Percentiles rank a stretch among this genome's conserved stretches.
These are phyloP conservation scores for Berghia stephanieae DNA, from an alignment of 1,140 invertebrate species.

Conservation along the genomic window DNA sequence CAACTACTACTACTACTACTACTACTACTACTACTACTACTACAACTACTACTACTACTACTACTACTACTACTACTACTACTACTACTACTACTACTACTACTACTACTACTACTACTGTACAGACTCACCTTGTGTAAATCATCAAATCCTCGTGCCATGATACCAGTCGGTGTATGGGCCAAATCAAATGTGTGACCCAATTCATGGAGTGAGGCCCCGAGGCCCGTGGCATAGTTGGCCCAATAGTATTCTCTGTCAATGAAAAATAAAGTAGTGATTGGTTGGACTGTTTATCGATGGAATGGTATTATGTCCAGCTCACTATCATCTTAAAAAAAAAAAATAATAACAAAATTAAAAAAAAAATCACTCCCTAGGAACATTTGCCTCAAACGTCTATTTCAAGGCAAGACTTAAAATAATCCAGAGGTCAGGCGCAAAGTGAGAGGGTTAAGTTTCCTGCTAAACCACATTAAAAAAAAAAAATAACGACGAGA, in stretches of 20 bases:
- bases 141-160: constrained; percentile 93
- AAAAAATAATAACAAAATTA: too few species aligned
- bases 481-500: too few species aligned
- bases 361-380: too few species aligned
- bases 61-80: constrained; percentile 27
- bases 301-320: neutral
- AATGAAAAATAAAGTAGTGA: too few species aligned
- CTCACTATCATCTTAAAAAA: neutral
- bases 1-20: too few species aligned
- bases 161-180: constrained; percentile 89
- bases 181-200: constrained; percentile 95
- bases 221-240: constrained; percentile 90
- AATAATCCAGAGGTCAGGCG: too few species aligned
- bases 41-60: constrained; percentile 35
- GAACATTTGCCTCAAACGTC: too few species aligned
- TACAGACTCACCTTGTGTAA: constrained; percentile 78
- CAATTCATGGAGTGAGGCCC: constrained; percentile 92
- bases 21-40: constrained; percentile 38
- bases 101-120: constrained; percentile 25
- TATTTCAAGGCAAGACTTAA: too few species aligned
- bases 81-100: constrained; percentile 23
- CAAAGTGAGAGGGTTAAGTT: too few species aligned
- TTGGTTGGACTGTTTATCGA: too few species aligned
- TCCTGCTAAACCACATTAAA: too few species aligned
- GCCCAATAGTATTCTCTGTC: constrained; percentile 73